Conservation (phyloP, 1,140 invertebrate genomes). For the Lepidurus couesii region DNA sequence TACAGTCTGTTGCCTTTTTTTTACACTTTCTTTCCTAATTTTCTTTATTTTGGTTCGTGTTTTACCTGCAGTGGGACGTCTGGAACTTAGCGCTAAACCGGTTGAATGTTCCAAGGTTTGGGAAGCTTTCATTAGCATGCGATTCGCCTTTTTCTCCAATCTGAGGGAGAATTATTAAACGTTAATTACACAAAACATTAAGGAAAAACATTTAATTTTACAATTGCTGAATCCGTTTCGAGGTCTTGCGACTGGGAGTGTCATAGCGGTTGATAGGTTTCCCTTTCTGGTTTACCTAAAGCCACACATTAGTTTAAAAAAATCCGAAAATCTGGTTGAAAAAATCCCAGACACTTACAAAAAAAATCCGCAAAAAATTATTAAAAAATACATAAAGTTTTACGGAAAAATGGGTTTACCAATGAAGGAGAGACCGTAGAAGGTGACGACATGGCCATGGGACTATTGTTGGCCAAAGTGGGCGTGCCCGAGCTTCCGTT, state of each 20-base stretch:
- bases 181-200: constrained; percentile 32
- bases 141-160: constrained; percentile 77
- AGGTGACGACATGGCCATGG: neutral
- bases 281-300: constrained; percentile 43
- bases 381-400: neutral
- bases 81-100: constrained; percentile 56
- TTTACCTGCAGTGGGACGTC: constrained; percentile 41
- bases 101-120: constrained; percentile 70
- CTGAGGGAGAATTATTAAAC: constrained; percentile 42
- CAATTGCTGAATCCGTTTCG: constrained; percentile 56
- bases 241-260: constrained; percentile 51
- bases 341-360: neutral
- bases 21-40: neutral
- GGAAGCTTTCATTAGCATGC: constrained; percentile 75
- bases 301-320: neutral
- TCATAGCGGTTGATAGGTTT: constrained; percentile 47
- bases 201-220: constrained; percentile 45
- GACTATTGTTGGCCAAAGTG: neutral
- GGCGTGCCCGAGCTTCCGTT: constrained; percentile 4
- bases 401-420: neutral
- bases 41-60: neutral
- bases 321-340: neutral
- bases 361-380: neutral
- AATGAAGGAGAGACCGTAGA: neutral
- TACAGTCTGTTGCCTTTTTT: neutral